Conservation (phyloP, 2,888 invertebrate genomes). For the Alloscopus bannaensis region DNA sequence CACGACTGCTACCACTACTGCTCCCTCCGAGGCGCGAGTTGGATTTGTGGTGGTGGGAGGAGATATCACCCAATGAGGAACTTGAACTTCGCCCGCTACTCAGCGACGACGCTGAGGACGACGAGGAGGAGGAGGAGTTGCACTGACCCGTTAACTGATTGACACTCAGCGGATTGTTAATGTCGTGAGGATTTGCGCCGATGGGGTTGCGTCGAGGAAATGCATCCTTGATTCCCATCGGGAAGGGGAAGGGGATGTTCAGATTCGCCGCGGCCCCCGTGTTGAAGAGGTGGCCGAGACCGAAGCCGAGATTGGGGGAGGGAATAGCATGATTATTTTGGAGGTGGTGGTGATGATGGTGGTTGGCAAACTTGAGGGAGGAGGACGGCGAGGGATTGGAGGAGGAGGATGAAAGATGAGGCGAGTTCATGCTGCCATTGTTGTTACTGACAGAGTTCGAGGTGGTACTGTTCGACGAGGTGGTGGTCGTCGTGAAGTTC, state of each 20-base stretch:
- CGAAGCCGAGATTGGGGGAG: constrained; percentile 62
- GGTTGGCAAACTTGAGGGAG: constrained; percentile 72
- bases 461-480: constrained; percentile 74
- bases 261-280: constrained; percentile 53
- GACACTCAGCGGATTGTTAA: constrained; percentile 93
- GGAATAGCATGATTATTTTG: constrained; percentile 36
- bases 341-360: constrained; percentile 58
- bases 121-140: constrained; percentile 71
- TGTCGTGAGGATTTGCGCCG: constrained; percentile 93
- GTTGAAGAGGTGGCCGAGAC: constrained; percentile 64
- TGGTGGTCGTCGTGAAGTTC: constrained; percentile 72
- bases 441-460: constrained; percentile 65
- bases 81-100: constrained; percentile 65
- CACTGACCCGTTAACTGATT: constrained; percentile 89
- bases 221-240: constrained; percentile 68
- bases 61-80: constrained; percentile 64
- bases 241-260: constrained; percentile 69
- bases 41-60: constrained; percentile 50
- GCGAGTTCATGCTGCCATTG: constrained; percentile 61
- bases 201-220: constrained; percentile 84
- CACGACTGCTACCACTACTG: constrained; percentile 30
- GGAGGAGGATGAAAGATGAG: constrained; percentile 75
- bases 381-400: constrained; percentile 74
- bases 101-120: constrained; percentile 68
- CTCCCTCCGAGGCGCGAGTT: constrained; percentile 27